Evolutionary conservation across 2,888 invertebrate genomes (phyloP).

Genomic region (Arrhopalites spinosus): DNA sequence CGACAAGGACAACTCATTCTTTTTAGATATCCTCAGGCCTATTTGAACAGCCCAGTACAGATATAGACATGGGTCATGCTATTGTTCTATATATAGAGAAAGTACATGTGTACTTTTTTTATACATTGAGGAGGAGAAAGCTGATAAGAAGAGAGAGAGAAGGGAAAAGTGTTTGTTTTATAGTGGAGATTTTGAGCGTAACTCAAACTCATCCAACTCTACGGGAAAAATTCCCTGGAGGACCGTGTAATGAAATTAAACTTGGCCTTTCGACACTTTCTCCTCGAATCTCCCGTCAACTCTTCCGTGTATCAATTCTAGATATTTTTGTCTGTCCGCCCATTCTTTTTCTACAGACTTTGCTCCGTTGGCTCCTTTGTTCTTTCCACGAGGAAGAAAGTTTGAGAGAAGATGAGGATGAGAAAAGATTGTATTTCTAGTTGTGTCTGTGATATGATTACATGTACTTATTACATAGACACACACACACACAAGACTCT

Average conservation of each 20-base stretch:
- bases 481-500: no score
- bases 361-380: no score
- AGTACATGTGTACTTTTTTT: background rate
- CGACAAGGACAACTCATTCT: background rate
- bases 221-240: conserved; percentile 34
- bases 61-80: background rate
- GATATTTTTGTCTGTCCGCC: no score
- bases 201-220: no score
- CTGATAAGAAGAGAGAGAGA: background rate
- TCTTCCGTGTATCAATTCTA: background rate
- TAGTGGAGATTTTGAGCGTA: background rate
- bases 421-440: background rate
- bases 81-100: background rate
- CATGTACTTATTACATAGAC: no score
- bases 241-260: conserved; percentile 43
- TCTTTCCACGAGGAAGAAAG: no score
- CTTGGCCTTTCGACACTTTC: conserved; percentile 42
- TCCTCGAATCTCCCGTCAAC: conserved; percentile 16
- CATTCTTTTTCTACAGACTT: no score
- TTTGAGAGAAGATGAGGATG: background rate
- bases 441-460: no score
- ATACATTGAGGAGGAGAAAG: background rate
- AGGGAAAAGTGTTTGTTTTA: background rate
- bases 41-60: background rate
- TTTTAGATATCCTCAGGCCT: background rate